A percentile compares a stretch with the other conserved stretches of the same genome.
These are phyloP conservation scores for Eupithecia dodoneata DNA, from an alignment of 2,888 invertebrate species.

Conservation along the genomic window DNA sequence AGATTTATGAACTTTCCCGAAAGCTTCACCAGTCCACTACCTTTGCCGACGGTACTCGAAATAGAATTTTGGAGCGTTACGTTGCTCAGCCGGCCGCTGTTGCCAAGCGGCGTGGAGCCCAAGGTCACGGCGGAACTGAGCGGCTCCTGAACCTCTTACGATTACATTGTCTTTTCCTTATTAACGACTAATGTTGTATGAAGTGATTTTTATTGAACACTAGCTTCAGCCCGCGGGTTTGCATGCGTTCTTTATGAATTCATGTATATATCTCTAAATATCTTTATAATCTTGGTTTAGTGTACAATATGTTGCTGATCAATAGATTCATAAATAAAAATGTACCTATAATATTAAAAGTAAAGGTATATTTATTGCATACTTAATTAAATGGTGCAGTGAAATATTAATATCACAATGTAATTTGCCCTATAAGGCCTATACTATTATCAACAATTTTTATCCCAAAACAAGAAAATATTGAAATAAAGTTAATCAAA, in stretches of 20 bases:
- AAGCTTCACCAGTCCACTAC: constrained; percentile 13
- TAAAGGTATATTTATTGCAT: too few species aligned
- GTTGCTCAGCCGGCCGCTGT: constrained; percentile 41
- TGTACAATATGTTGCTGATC: too few species aligned
- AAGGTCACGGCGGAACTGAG: constrained; percentile 48
- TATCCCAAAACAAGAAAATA: too few species aligned
- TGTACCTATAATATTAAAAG: too few species aligned
- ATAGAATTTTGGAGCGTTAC: constrained; percentile 33
- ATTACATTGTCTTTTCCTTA: constrained; percentile 44
- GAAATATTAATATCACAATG: too few species aligned
- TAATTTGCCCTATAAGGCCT: too few species aligned
- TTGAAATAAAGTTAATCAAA: too few species aligned
- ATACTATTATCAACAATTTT: too few species aligned
- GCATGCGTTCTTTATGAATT: background rate
- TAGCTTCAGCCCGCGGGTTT: background rate
- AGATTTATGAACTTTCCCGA: constrained; percentile 13
- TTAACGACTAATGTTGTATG: constrained; percentile 28
- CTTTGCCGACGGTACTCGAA: constrained; percentile 29
- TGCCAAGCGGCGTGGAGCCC: constrained; percentile 50
- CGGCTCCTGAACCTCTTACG: constrained; percentile 39
- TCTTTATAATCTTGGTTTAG: too few species aligned
- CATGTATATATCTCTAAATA: too few species aligned
- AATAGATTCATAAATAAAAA: too few species aligned
- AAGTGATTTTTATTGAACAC: background rate
- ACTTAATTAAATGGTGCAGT: too few species aligned